Conservation (phyloP, 2,888 invertebrate species). For the Tenthredo distinguenda region DNA sequence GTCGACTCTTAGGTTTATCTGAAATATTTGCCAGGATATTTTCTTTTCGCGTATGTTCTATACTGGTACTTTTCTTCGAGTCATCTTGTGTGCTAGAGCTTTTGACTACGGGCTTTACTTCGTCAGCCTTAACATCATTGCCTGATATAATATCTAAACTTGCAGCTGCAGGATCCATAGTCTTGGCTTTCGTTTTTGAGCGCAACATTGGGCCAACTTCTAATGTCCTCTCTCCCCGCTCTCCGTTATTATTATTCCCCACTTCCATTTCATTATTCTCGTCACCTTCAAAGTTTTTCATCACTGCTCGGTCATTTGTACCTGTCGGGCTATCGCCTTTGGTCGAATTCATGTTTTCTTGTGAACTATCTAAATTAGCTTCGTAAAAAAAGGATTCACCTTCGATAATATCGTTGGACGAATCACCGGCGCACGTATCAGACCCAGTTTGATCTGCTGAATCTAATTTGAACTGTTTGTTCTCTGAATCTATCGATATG, state of each 20-base stretch:
- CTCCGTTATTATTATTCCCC: slow-evolving; percentile 75
- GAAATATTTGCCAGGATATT: slow-evolving; percentile 66
- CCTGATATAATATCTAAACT: slow-evolving; percentile 42
- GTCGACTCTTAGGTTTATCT: slow-evolving; percentile 68
- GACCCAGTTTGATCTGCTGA: slow-evolving; percentile 64
- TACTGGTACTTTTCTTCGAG: slow-evolving; percentile 59
- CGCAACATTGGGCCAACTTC: slow-evolving; percentile 73
- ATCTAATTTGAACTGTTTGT: slow-evolving; percentile 67
- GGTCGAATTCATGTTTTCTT: slow-evolving; percentile 54
- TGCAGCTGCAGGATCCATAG: slow-evolving; percentile 60
- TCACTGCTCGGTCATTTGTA: slow-evolving; percentile 59
- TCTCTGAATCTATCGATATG: slow-evolving; percentile 66
- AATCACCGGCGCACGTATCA: slow-evolving; percentile 59
- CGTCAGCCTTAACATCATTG: slow-evolving; percentile 60
- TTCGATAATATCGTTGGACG: slow-evolving; percentile 64
- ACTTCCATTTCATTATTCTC: slow-evolving; percentile 63
- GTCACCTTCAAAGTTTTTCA: slow-evolving; percentile 62
- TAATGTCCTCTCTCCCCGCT: slow-evolving; percentile 65
- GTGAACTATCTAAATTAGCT: slow-evolving; percentile 64
- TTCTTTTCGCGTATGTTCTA: slow-evolving; percentile 70
- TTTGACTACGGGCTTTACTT: slow-evolving; percentile 57
- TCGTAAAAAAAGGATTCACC: slow-evolving; percentile 69
- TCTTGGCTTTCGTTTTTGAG: slow-evolving; percentile 74
- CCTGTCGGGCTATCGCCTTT: slow-evolving; percentile 62
- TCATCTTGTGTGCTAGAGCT: slow-evolving; percentile 59